Conservation (phyloP, 2,888 invertebrate genomes). For the Iphiclides podalirius region DNA sequence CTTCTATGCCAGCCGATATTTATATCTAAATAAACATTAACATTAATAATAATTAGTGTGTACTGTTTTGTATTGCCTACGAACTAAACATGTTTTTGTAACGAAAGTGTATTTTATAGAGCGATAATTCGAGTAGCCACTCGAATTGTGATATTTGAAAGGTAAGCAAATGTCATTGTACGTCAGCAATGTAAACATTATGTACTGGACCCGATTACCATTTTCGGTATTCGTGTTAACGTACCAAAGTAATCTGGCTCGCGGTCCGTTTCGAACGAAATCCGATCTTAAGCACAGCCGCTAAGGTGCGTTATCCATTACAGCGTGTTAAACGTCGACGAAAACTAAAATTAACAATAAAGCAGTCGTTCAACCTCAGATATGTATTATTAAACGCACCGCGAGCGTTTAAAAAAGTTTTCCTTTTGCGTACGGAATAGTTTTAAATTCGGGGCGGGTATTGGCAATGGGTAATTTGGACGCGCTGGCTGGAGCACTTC, state of each 20-base stretch:
- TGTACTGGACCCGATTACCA: slow-evolving; percentile 48
- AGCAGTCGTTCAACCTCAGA: slow-evolving; percentile 55
- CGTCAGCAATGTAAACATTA: slow-evolving; percentile 41
- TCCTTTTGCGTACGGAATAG: slow-evolving; percentile 27
- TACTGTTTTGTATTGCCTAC: background rate
- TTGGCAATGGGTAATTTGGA: slow-evolving; percentile 57
- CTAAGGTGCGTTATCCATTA: slow-evolving; percentile 41
- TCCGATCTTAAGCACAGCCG: slow-evolving; percentile 40
- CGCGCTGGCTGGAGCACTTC: slow-evolving; percentile 50
- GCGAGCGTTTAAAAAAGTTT: slow-evolving; percentile 28
- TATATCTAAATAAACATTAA: too few relatives aligned
- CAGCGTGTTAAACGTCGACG: slow-evolving; percentile 38
- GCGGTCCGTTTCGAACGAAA: slow-evolving; percentile 37
- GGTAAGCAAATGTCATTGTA: slow-evolving; percentile 40
- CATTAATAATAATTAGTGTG: too few relatives aligned
- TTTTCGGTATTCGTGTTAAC: slow-evolving; percentile 47
- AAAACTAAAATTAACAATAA: slow-evolving; percentile 54
- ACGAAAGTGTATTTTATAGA: too few relatives aligned
- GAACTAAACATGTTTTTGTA: background rate
- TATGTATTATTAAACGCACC: slow-evolving; percentile 45
- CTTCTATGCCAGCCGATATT: too few relatives aligned
- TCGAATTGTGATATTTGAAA: background rate
- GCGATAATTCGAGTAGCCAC: background rate
- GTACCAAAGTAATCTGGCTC: slow-evolving; percentile 38
- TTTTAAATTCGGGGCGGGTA: background rate